These are phyloP conservation scores for Dysmachus trigonus DNA, from an alignment of 2,888 invertebrate species.

Conservation along the genomic window DNA sequence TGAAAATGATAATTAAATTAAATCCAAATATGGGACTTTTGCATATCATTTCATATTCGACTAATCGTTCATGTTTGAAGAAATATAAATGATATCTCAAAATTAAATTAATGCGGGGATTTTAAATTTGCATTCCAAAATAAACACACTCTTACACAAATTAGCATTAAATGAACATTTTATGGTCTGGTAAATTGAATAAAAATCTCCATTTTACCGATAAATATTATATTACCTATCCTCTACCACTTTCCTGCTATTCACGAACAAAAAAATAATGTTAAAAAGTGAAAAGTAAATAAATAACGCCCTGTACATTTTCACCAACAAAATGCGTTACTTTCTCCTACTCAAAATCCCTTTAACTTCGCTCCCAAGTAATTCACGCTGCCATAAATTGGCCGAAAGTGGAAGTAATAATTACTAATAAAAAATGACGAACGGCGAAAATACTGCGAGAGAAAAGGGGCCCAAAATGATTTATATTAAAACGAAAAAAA, in stretches of 20 bases:
- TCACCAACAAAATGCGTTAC: neutral
- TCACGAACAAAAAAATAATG: neutral
- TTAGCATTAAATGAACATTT: neutral
- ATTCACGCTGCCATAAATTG: slow-evolving; percentile 8
- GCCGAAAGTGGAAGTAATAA: neutral
- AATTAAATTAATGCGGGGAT: too few relatives aligned
- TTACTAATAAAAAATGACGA: slow-evolving; percentile 25
- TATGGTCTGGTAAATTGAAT: neutral
- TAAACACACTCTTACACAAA: too few relatives aligned
- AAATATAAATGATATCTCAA: too few relatives aligned
- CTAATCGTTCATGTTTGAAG: too few relatives aligned
- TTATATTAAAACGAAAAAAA: neutral
- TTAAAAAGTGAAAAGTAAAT: neutral
- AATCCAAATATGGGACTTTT: too few relatives aligned
- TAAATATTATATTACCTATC: neutral
- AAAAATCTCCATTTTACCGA: neutral
- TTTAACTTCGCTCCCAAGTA: neutral
- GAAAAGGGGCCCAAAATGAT: slow-evolving; percentile 6
- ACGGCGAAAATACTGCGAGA: neutral
- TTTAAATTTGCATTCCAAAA: too few relatives aligned
- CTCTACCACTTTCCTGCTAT: neutral
- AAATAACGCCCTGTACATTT: neutral
- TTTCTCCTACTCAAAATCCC: neutral
- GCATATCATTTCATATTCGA: too few relatives aligned
- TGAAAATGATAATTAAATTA: too few relatives aligned